Percentiles rank a stretch among this genome's conserved stretches.
phyloP scores from a whole-genome alignment of 2,113 vertebrate species.

The Panthera uncia region DNA sequence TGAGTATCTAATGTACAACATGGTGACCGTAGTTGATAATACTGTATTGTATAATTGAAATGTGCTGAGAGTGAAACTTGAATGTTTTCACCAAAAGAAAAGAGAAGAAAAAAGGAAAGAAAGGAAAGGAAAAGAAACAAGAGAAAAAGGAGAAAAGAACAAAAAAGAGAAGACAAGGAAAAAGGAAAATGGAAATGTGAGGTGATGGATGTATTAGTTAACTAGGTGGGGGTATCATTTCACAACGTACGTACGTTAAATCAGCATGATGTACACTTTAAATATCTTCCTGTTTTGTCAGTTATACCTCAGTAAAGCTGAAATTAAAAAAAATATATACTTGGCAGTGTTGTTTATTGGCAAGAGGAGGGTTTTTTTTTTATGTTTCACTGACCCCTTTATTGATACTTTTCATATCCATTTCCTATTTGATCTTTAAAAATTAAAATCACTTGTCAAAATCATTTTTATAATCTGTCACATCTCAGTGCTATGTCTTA shows the following conservation, averaged over 20 bases:
- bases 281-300: not conserved
- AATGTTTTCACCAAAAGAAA: not conserved
- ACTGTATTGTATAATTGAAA: not conserved
- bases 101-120: not conserved
- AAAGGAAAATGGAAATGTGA: not conserved
- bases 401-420: not conserved
- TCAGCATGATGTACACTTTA: not conserved
- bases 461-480: not conserved
- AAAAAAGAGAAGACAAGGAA: not conserved
- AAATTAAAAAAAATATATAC: not conserved
- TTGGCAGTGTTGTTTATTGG: not conserved
- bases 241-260: not conserved
- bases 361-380: not conserved
- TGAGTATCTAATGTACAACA: not conserved
- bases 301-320: not conserved
- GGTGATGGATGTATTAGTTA: not conserved
- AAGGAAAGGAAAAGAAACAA: not conserved
- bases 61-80: not conserved
- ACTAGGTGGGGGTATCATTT: not conserved
- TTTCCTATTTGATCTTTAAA: constrained; percentile 16
- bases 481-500: not conserved
- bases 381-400: not conserved
- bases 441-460: constrained; percentile 10
- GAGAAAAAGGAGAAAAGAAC: not conserved
- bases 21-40: not conserved